A percentile compares a stretch with the other conserved stretches of the same genome.
Evolutionary conservation across 2,797 vertebrate species (phyloP).

Genomic region (Acipenser transmontanus): DNA sequence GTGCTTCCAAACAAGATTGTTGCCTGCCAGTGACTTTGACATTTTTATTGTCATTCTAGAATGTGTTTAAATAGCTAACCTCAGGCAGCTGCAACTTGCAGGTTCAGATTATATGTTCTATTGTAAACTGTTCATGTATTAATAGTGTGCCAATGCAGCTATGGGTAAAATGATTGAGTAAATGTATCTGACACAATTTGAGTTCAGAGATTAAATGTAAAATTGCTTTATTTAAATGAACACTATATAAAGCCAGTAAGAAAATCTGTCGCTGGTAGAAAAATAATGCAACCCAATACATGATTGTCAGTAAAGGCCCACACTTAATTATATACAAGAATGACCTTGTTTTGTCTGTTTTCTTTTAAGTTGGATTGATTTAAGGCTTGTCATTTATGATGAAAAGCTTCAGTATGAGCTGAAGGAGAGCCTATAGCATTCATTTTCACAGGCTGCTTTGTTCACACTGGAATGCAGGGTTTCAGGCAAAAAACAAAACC

Average conservation of each 20-base stretch:
- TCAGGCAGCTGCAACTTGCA: no score
- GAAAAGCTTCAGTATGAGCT: not conserved
- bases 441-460: not conserved
- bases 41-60: no score
- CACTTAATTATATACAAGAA: not conserved
- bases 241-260: not conserved
- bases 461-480: not conserved
- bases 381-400: not conserved
- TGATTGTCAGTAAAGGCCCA: not conserved
- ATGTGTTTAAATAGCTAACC: no score
- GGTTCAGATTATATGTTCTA: no score
- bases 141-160: no score
- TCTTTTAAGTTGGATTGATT: not conserved
- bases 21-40: no score
- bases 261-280: not conserved
- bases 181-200: not conserved
- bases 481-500: not conserved
- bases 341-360: not conserved
- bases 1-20: no score
- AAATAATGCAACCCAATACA: not conserved
- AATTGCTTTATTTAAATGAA: not conserved
- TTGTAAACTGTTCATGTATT: no score
- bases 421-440: not conserved
- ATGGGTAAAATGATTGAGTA: no score
- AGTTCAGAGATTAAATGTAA: not conserved